These are phyloP conservation scores for Orchestes rusci DNA, from an alignment of 2,888 invertebrate species.

Conservation along the genomic window DNA sequence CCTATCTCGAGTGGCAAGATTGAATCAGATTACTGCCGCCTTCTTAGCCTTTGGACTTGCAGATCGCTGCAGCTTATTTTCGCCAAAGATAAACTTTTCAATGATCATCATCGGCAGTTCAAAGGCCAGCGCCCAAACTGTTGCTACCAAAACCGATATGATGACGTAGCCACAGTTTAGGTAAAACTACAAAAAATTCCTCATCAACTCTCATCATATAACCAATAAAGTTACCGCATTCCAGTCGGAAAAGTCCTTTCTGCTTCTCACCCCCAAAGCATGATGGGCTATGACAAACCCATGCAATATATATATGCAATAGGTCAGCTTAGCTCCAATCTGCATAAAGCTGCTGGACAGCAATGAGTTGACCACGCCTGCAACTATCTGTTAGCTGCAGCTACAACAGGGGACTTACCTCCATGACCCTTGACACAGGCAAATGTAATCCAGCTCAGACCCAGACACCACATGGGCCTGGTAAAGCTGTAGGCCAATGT, in stretches of 20 bases:
- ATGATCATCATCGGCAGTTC: slow-evolving; percentile 28
- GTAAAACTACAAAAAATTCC: slow-evolving; percentile 16
- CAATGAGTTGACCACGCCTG: too few relatives aligned
- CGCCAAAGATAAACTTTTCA: slow-evolving; percentile 22
- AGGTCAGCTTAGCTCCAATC: slow-evolving; percentile 48
- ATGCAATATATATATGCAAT: slow-evolving; percentile 35
- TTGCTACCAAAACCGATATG: slow-evolving; percentile 22
- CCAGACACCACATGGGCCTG: slow-evolving; percentile 24
- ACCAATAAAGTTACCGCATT: too few relatives aligned
- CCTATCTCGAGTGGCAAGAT: too few relatives aligned
- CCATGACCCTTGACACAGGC: slow-evolving; percentile 21
- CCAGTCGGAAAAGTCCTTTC: slow-evolving; percentile 22
- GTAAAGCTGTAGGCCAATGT: slow-evolving; percentile 19
- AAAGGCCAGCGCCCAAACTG: slow-evolving; percentile 29
- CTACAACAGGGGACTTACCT: slow-evolving; percentile 13
- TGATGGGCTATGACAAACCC: slow-evolving; percentile 20
- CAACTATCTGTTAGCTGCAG: too few relatives aligned
- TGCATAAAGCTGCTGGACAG: slow-evolving; percentile 47
- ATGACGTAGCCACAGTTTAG: slow-evolving; percentile 17
- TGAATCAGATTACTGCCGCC: too few relatives aligned
- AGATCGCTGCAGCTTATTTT: too few relatives aligned
- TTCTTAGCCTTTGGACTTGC: too few relatives aligned
- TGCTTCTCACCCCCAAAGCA: slow-evolving; percentile 9
- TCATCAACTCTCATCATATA: too few relatives aligned
- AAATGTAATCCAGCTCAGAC: slow-evolving; percentile 22